phyloP scores from a whole-genome alignment of 1,140 invertebrate species.

The Samia ricini region DNA sequence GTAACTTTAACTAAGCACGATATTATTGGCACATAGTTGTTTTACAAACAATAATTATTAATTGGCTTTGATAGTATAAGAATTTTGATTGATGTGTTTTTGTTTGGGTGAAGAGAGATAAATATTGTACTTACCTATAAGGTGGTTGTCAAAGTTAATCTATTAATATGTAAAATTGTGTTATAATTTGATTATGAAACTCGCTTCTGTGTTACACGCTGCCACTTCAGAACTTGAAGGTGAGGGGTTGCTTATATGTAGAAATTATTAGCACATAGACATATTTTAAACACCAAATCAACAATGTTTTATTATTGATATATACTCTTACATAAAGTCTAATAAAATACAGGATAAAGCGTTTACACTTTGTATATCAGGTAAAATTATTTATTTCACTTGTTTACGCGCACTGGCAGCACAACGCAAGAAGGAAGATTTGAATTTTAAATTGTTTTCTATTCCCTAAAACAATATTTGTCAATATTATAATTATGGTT shows the following conservation, averaged over 20 bases:
- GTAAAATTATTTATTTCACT: no score
- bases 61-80: slow-evolving; percentile 14
- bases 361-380: no score
- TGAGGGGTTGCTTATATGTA: slow-evolving; percentile 38
- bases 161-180: background rate
- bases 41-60: background rate
- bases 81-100: slow-evolving; percentile 1
- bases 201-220: slow-evolving; percentile 71
- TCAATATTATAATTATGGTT: no score
- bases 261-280: background rate
- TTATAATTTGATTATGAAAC: slow-evolving; percentile 64
- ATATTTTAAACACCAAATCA: background rate
- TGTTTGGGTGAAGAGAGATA: background rate
- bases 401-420: no score
- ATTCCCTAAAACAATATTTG: no score
- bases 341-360: no score
- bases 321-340: no score
- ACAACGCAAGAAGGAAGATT: no score
- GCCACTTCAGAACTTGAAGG: slow-evolving; percentile 71
- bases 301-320: no score
- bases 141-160: background rate
- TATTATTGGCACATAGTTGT: background rate
- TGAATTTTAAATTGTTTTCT: no score
- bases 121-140: background rate
- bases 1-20: background rate